Evolutionary conservation across 2,113 vertebrate species (phyloP).

Genomic region (Desmodus rotundus): DNA sequence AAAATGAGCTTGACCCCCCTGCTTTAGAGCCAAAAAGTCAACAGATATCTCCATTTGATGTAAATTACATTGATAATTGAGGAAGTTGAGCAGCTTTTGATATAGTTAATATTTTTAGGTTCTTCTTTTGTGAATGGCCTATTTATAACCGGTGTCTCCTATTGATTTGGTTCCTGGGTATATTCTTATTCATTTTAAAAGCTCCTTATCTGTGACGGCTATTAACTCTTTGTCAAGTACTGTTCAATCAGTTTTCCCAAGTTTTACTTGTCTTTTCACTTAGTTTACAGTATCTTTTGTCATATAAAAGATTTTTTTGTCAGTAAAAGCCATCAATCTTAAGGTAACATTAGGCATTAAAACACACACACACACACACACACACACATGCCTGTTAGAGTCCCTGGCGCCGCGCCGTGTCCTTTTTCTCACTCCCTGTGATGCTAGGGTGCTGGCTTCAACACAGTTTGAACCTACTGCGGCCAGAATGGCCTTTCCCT

Average conservation of each 20-base stretch:
- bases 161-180: neutral
- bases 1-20: no score
- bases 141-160: neutral
- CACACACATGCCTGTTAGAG: neutral
- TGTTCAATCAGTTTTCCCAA: neutral
- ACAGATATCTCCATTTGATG: neutral
- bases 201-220: neutral
- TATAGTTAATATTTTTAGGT: neutral
- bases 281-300: neutral
- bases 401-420: neutral
- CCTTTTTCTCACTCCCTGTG: neutral
- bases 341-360: neutral
- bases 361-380: neutral
- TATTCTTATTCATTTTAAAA: neutral
- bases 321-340: neutral
- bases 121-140: neutral
- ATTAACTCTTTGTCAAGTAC: neutral
- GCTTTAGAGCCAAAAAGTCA: neutral
- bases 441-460: slow-evolving; percentile 85
- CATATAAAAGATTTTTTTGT: neutral
- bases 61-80: neutral
- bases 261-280: neutral
- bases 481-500: slow-evolving; percentile 92
- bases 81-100: neutral
- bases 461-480: slow-evolving; percentile 92